Evolutionary conservation across 2,113 vertebrate species (phyloP), one percentile per base, ranked within the genome.

Genomic region (Heterotis niloticus): DNA sequence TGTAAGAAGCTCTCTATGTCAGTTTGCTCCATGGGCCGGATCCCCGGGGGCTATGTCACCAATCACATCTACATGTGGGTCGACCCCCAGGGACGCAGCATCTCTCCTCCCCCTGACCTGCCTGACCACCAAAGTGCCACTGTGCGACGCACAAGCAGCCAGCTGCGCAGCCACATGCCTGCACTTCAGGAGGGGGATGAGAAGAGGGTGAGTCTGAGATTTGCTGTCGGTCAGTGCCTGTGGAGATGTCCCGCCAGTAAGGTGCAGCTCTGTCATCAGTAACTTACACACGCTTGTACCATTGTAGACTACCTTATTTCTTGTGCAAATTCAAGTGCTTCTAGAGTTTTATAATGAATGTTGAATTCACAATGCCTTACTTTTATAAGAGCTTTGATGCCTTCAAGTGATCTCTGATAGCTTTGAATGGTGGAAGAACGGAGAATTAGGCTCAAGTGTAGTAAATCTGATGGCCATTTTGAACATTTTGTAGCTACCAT

Each of bases 11-110:
- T 98, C 87, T 90, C 90, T 80, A 89, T 99, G 79, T 93, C 91
- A 0, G 94, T 99, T n/a, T 95, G 93, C 77, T 97, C 95, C 0
- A 91, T 94, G 64, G 97, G 95, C 0, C 93, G 94, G 10, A 93
- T 97, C 86, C 96, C 96, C 0, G 95, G 93, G 0, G 95, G 94
- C 0, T 95, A 95, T 0, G 87, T 96, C 78, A 96, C 95, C 88
- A 98, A 97, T 89, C 94, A 95, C 76, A 91, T 98, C 79, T 99
- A 99, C 88, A 96, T 94, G 12, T 99, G 97, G 97, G 94, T 98
- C 85, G 96, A 99, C 82, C 95, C 96, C 0, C 94, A 96, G 81
- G 97, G 97, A 51, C 92, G 91, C 5, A 95, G 95, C 9, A 91
- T 93, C 71, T 96, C 97, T 28, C 96, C 97, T 0, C 96, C 96